Base-by-base conservation (phyloP, 2,113 vertebrate genomes). In the Nipponia nippon region DNA sequence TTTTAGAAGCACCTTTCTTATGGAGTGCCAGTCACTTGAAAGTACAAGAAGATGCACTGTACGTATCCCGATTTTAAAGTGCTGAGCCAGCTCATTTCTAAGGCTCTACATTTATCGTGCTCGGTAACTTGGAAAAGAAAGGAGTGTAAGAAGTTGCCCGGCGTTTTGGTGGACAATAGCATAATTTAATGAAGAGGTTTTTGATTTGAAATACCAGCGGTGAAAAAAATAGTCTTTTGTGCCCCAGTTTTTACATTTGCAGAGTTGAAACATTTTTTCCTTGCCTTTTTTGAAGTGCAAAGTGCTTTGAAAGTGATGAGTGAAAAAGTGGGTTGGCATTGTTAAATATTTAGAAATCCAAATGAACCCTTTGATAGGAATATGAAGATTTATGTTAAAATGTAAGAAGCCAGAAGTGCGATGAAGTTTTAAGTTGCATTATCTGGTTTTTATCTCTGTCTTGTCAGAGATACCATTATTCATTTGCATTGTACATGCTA, bases 321-420 rank as follows among this genome's bases (percentile, higher is more conserved):
- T 87, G 76, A 89, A 90, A 92, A 91, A 93, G 50, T 5, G 1
- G 40, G 75, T 92, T 66, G 73, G 49, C 46, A 29, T 52, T 61
- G 53, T 87, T 91, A 96, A 96, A 91, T 93, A 96, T 94, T 96
- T 92, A 96, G 42, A 86, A 93, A 94, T 83, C 61, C 62, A 93
- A 93, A 88, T 50, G 50, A 91, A 85, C n/a, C 29, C 59, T 87
- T 92, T 79, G 67, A 93, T 93, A 90, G 53, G 38, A 93, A 69
- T 76, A 83, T 72, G 81, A 94, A 93, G 84, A 93, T 71, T 87
- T 84, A 84, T 65, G 69, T 84, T 75, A 82, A 89, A 94, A 81
- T 78, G 47, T 59, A 92, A 86, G 81, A 78, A 85, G 76, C 23
- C 47, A 75, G 76, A 67, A 89, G 32, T 52, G 72, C 58, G 58